Evolutionary conservation across 2,888 invertebrate genomes (phyloP).

Genomic region (Drosophila cognata): DNA sequence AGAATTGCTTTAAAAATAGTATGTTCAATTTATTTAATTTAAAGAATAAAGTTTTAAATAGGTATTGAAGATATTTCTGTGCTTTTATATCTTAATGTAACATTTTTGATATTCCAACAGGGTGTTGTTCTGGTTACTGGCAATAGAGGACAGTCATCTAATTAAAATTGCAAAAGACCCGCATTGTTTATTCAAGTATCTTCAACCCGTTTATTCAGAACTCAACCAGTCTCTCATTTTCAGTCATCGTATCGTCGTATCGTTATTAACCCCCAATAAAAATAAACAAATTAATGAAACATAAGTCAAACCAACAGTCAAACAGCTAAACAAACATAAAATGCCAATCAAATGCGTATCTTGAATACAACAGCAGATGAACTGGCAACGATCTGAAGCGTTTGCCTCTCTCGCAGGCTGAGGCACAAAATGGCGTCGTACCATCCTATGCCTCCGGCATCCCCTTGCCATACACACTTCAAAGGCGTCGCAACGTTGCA

Average conservation of each 20-base stretch:
- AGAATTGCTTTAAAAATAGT: neutral
- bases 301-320: conserved; percentile 69
- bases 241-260: too few species aligned
- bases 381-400: conserved; percentile 38
- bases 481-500: conserved; percentile 80
- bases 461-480: conserved; percentile 49
- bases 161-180: conserved; percentile 4
- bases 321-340: conserved; percentile 69
- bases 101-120: neutral
- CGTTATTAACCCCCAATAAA: conserved; percentile 75
- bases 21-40: neutral
- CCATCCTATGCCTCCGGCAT: neutral
- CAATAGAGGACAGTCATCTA: too few species aligned
- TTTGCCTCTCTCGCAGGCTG: conserved; percentile 16
- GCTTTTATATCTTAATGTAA: too few species aligned
- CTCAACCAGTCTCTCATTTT: conserved; percentile 1
- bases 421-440: conserved; percentile 45
- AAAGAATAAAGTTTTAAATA: neutral
- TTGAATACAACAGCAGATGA: conserved; percentile 31
- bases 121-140: neutral
- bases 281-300: conserved; percentile 78
- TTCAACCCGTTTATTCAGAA: neutral
- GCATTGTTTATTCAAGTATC: conserved; percentile 2
- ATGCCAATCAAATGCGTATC: conserved; percentile 77
- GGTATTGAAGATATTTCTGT: neutral